Evolutionary conservation across 1,140 invertebrate genomes (phyloP), one percentile per base, ranked within the genome.

Genomic region (Leucophenga varia): DNA sequence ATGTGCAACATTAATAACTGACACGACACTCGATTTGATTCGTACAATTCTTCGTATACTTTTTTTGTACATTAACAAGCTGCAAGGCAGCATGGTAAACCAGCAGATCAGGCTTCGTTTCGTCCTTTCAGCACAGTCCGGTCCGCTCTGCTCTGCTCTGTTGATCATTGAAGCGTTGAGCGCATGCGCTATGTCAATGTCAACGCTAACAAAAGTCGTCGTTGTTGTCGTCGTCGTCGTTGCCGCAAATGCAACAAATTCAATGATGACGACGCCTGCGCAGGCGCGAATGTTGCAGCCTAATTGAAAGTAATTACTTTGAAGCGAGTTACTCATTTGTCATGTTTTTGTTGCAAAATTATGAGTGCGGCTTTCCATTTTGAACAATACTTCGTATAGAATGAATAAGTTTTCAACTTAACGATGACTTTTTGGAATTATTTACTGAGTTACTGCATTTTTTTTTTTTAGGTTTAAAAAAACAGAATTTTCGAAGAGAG

Each of bases 281-380:
- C 58, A 57, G 49, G 37, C 9, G 25, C 13, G 16, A n/a, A 8
- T 25, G 31, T 16, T 17, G 17, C n/a, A 31, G 59, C 69, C 61
- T 72, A 72, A 72, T 72, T 72, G 69, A 72, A 72, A 72, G 69
- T 69, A 72, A 72, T 72, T 72, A 72, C 69, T 72, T 72, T 69
- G 61, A 67, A 65, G 64, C 56, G 49, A 45, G 40, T 43, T 43
- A 54, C 47, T 61, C 69, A 69, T 72, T 72, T 72, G 69, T 72
- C 69, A 69, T 51, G 51, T 69, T 59, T 65, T 68, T 68, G 64
- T 68, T 53, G 41, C n/a, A n/a, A n/a, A n/a, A n/a, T n/a, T n/a
- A n/a, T n/a, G n/a, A n/a, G n/a, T n/a, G n/a, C n/a, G n/a, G n/a
- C n/a, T n/a, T n/a, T n/a, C n/a, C n/a, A n/a, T n/a, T n/a, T n/a